Conservation (phyloP, 1,140 invertebrate genomes). For the Pteromalus puparum region DNA sequence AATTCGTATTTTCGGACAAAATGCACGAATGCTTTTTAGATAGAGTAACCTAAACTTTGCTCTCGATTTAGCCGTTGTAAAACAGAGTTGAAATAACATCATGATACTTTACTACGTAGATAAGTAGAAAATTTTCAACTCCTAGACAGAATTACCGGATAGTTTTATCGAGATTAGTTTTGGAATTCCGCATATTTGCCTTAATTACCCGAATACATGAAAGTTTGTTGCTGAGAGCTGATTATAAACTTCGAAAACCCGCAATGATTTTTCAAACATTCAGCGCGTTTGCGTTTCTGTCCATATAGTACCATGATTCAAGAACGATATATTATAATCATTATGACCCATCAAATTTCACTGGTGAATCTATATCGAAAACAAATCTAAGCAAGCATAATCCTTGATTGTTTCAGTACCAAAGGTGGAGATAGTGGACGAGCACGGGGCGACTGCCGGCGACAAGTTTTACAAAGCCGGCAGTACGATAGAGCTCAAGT, state of each 20-base stretch:
- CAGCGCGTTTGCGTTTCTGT: too few relatives aligned
- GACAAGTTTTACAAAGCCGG: constrained; percentile 92
- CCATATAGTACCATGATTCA: too few relatives aligned
- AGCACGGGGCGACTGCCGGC: constrained; percentile 84
- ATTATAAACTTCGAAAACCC: background rate
- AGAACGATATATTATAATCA: too few relatives aligned
- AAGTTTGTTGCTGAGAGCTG: background rate
- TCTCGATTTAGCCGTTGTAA: background rate
- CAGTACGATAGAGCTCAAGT: constrained; percentile 90
- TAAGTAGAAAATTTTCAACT: background rate
- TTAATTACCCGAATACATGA: background rate
- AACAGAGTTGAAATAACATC: background rate
- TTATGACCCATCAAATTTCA: too few relatives aligned
- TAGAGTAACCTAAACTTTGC: background rate
- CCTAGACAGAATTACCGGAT: background rate
- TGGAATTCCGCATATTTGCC: background rate
- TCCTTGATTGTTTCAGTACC: constrained; percentile 80
- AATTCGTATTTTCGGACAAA: background rate
- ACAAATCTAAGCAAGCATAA: background rate
- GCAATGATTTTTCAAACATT: too few relatives aligned
- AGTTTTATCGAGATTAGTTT: background rate
- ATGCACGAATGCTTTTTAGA: background rate
- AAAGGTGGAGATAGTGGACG: constrained; percentile 89
- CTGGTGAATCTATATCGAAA: too few relatives aligned
- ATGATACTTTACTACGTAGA: background rate